Base-by-base conservation (phyloP, 2,113 vertebrate species). In the Xenotilapia leptura region DNA sequence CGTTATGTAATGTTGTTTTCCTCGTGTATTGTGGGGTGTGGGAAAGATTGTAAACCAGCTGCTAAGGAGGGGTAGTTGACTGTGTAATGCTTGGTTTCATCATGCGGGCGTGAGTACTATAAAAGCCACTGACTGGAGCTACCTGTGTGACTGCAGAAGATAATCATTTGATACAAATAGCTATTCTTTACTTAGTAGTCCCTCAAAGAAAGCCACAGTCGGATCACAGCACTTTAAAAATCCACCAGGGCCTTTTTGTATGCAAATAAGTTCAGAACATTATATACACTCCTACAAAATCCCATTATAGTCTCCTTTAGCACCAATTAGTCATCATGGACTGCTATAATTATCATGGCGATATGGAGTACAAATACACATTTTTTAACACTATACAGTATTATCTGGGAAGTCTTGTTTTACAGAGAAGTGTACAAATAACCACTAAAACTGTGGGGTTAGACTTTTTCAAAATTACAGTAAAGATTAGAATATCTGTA, bases 81-180 rank as follows among this genome's bases (percentile, higher is more conserved):
- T 68, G 70, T 17, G 9, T 83, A 73, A 80, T 83, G 80, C 80
- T 56, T 36, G 73, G 33, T 94, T 92, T 93, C 83, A 88, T 94
- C 88, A 88, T 65, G 80, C 4, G 15, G 23, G 26, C 51, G 2
- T 14, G 15, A 85, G 53, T 28, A 49, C 15, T 9, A 33, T 11
- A 26, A 14, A 31, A 19, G 62, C 56, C 31, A 23, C 75, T n/a
- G 9, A 23, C 75, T n/a, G 17, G 49, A 73, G 86, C 53, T 56
- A 84, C 77, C 79, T 84, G 80, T 65, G 70, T 15, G 58, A 86
- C 80, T 83, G 13, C 23, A 45, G 62, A 53, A 21, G 13, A 83
- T 83, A 84, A 83, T 11, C 26, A 17, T 42, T 68, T n/a, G 9
- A 79, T 79, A 19, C 28, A 42, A 58, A 31, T 9, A 28, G 3